phyloP scores from a whole-genome alignment of 2,113 vertebrate genomes.

The Ailuropoda melanoleuca region DNA sequence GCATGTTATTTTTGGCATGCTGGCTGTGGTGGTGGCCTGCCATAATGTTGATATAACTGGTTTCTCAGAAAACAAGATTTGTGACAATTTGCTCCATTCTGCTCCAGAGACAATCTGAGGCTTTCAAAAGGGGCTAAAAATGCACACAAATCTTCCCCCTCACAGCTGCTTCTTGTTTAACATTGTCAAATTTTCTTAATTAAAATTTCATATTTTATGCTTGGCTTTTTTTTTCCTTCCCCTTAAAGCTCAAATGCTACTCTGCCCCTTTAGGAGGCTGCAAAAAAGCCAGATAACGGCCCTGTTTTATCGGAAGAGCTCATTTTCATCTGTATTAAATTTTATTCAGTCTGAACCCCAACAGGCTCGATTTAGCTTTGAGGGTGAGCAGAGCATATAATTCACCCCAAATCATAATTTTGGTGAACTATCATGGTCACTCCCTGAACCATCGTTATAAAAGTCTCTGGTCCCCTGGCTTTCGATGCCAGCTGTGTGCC shows the following conservation, averaged over 20 bases:
- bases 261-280: slow-evolving; percentile 45
- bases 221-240: neutral
- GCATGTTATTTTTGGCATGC: slow-evolving; percentile 69
- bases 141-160: slow-evolving; percentile 44
- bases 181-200: slow-evolving; percentile 67
- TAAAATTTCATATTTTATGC: slow-evolving; percentile 67
- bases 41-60: slow-evolving; percentile 67
- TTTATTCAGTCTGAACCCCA: neutral
- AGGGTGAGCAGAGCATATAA: neutral
- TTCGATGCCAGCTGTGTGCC: neutral
- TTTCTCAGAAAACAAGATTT: slow-evolving; percentile 78
- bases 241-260: slow-evolving; percentile 44
- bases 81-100: slow-evolving; percentile 72
- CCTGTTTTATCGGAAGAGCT: slow-evolving; percentile 1
- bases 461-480: neutral
- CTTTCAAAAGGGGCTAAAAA: slow-evolving; percentile 70
- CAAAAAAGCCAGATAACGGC: slow-evolving; percentile 20
- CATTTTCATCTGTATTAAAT: neutral
- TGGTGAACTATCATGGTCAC: neutral
- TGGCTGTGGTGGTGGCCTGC: slow-evolving; percentile 33
- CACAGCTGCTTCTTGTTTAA: slow-evolving; percentile 73
- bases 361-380: neutral
- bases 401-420: neutral
- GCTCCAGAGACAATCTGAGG: slow-evolving; percentile 67
- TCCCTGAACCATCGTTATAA: neutral